Base-by-base conservation (phyloP, 2,888 invertebrate species). In the Athripsodes cinereus region DNA sequence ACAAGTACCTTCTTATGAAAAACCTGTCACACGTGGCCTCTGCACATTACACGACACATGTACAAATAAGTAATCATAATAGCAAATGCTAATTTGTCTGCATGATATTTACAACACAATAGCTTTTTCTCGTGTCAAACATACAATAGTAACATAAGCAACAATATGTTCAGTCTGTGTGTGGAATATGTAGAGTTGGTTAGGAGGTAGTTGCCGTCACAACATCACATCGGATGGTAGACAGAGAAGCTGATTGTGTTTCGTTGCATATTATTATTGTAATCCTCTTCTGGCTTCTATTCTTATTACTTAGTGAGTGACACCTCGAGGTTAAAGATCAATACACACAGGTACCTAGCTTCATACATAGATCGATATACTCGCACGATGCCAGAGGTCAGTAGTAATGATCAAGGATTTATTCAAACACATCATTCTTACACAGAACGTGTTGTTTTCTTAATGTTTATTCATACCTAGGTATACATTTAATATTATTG, bases 31-130 rank as follows among this genome's bases (percentile, higher is more conserved):
- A 26, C 26, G 26, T 26, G 26, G 26, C 26, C 26, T 26, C 26
- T 26, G 26, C 10, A 26, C 26, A 26, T 6, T 26, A 26, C 26
- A 26, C 26, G 26, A 26, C 26, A 26, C 10, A n/a, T n/a, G n/a
- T 26, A 26, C 26, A 26, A 26, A 26, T 26, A 26, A 10, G 26
- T 26, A 26, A 26, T 26, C 26, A 16, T 40, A 40, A 16, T 40
- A 40, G 40, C 40, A 16, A 40, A 40, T 40, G 40, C 40, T 40
- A 40, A 40, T 40, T 40, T 40, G 40, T 40, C 40, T 40, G 40
- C 40, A 40, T 40, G 40, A 40, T 40, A 40, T 40, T 40, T 40
- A 40, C 40, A 40, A 40, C 40, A 40, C 40, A 40, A 40, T 40
- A 16, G 40, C 40, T n/a, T 13, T 40, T 40, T 40, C 40, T 40